Percentiles rank a stretch among this genome's conserved stretches.
Evolutionary conservation across 53 echinoderm and acorn worm species (phyloP).

Genomic region (Holothuria scabra): DNA sequence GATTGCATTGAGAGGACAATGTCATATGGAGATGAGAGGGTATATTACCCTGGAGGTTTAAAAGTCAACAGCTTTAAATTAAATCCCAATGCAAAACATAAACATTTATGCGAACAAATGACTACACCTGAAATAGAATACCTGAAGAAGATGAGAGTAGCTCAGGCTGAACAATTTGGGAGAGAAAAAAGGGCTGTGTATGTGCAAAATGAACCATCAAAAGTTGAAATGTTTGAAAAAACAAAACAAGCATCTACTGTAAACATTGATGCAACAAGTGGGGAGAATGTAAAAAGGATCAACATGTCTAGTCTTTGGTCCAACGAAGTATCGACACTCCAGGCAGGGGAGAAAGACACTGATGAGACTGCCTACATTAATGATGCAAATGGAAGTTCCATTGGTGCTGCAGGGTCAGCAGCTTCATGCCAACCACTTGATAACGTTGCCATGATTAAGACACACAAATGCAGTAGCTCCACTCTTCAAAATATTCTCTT

Average conservation of each 20-base stretch:
- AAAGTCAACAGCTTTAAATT: slow-evolving; percentile 84
- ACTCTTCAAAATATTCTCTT: slow-evolving; percentile 95
- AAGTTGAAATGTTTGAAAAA: too few species aligned
- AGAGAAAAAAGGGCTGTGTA: too few species aligned
- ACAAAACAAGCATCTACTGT: too few species aligned
- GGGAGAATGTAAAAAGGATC: too few species aligned
- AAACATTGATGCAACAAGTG: too few species aligned
- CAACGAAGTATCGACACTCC: neutral
- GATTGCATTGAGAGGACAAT: slow-evolving; percentile 69
- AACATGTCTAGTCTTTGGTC: too few species aligned
- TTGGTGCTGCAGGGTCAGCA: neutral
- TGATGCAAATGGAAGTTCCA: neutral
- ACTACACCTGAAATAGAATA: slow-evolving; percentile 80
- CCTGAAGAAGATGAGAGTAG: slow-evolving; percentile 54
- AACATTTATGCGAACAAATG: slow-evolving; percentile 76
- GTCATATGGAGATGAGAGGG: slow-evolving; percentile 70
- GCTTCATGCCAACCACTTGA: slow-evolving; percentile 65
- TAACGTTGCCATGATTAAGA: slow-evolving; percentile 85
- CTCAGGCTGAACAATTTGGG: neutral
- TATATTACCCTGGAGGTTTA: slow-evolving; percentile 87
- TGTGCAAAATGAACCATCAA: too few species aligned
- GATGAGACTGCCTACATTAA: neutral
- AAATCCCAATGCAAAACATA: slow-evolving; percentile 65
- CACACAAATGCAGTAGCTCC: slow-evolving; percentile 95
- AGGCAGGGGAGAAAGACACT: too few species aligned